Base-by-base conservation (phyloP, 30 jellyfish, hydroid and myxozoan genomes). In the Aurelia aurita complex sp. Pacific region DNA sequence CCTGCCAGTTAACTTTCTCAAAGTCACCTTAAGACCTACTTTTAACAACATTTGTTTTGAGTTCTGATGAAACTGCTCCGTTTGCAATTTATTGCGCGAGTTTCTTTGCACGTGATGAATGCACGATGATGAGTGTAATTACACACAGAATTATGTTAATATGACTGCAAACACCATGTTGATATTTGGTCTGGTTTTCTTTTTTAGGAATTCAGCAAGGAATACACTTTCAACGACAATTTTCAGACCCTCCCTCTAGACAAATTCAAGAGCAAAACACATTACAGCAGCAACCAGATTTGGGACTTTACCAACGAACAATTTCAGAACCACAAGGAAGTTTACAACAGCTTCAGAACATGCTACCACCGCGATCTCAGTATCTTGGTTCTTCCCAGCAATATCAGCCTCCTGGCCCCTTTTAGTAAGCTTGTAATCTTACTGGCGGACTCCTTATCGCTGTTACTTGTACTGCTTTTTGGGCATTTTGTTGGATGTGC, bases 281-380 rank as follows among this genome's bases (percentile, higher is more conserved):
- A 10, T 75, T 62, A 62, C 93, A 84, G 72, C 87, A 74, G 53
- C 90, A 66, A 18, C 96, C 83, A 61, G 90, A 87, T 12, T 60
- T 87, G 40, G 57, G 74, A 4, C 12, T 89, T 54, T 89, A 69
- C 59, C 97, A 89, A 66, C 94, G 90, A 17, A 93, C 82, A 75
- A 29, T 89, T 14, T 89, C 97, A 5, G 92, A 79, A 66, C 92
- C 93, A 5, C 88, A 78, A 57, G 89, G 86, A 35, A 88, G 90
- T 54, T 82, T 73, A 60, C 97, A 89, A 77, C 93, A 82, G 67
- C 50, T 82, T 6, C 91, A 82, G 73, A 82, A 82, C 80, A 82
- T 82, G 91, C 75, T 82, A 5, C 91, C 91, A 3, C 91, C 91
- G 5, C 51, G 91, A 62, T 82, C 91, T 12, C 91, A 82, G 64